phyloP scores from a whole-genome alignment of 2,113 vertebrate species.

The Oceanodroma tethys region DNA sequence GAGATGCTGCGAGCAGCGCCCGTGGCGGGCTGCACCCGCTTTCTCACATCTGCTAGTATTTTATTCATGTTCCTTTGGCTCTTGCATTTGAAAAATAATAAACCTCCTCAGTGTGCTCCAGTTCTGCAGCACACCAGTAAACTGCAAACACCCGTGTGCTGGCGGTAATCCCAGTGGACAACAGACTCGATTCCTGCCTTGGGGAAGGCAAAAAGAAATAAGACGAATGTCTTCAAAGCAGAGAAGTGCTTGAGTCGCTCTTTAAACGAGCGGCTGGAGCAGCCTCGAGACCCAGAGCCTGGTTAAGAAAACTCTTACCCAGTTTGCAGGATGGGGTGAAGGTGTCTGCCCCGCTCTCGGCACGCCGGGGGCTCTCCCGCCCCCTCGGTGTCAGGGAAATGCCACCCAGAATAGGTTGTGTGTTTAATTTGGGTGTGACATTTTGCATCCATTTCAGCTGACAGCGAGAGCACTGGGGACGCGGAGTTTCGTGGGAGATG shows the following conservation, averaged over 20 bases:
- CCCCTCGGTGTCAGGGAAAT: background rate
- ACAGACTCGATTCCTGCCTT: background rate
- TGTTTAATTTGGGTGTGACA: background rate
- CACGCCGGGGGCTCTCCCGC: background rate
- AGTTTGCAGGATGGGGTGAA: background rate
- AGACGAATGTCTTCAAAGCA: background rate
- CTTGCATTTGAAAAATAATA: background rate
- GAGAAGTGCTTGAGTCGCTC: background rate
- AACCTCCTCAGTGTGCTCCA: background rate
- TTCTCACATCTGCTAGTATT: background rate
- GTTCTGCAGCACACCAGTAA: background rate
- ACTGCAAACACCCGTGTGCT: background rate
- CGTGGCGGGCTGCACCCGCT: background rate
- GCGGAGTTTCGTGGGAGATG: background rate
- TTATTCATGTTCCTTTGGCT: background rate
- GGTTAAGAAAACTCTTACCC: background rate
- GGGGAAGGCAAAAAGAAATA: background rate
- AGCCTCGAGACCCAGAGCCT: background rate
- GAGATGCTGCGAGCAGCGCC: constrained; percentile 31
- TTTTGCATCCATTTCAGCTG: background rate
- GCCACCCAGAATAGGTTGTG: background rate
- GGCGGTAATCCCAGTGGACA: background rate
- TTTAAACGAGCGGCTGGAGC: background rate
- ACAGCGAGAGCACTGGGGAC: rapidly evolving
- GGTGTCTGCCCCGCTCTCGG: background rate